These are phyloP conservation scores for Adoxophyes honmai DNA, from an alignment of 1,140 invertebrate genomes.

Conservation along the genomic window DNA sequence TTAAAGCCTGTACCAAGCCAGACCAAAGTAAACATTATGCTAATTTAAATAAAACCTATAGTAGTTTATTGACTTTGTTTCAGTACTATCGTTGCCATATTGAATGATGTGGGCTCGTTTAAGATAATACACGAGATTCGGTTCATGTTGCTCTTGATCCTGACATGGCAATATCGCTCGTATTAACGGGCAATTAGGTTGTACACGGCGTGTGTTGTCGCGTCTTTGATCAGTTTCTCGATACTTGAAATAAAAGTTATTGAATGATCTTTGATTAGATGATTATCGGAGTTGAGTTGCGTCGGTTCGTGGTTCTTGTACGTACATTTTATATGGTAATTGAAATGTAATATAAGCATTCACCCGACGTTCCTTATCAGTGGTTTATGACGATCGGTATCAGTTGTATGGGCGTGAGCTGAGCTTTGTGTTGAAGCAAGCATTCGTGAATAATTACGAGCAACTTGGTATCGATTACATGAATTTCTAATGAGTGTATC, in stretches of 20 bases:
- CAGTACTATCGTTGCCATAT: conserved; percentile 33
- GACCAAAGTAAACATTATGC: conserved; percentile 24
- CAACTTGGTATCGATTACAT: conserved; percentile 56
- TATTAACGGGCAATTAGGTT: conserved; percentile 30
- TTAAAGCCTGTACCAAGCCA: conserved; percentile 20
- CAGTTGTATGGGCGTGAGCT: conserved; percentile 26
- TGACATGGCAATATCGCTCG: conserved; percentile 34
- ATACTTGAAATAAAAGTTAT: conserved; percentile 62
- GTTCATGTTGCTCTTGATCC: conserved; percentile 35
- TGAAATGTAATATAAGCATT: conserved; percentile 70
- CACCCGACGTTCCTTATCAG: conserved; percentile 55
- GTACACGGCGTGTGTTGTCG: conserved; percentile 21
- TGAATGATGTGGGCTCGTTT: conserved; percentile 38
- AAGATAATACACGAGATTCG: conserved; percentile 57
- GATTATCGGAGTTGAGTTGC: conserved; percentile 56
- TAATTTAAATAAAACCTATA: conserved; percentile 28
- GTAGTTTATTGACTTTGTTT: conserved; percentile 29
- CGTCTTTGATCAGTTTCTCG: conserved; percentile 27
- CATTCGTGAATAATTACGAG: conserved; percentile 52
- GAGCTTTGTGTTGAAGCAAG: conserved; percentile 31
- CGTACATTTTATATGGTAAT: conserved; percentile 71
- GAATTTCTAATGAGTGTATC: conserved; percentile 52
- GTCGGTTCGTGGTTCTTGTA: conserved; percentile 47
- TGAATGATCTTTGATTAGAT: conserved; percentile 72
- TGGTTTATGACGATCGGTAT: conserved; percentile 49